A percentile compares a stretch with the other conserved stretches of the same genome.
Evolutionary conservation across 2,797 vertebrate genomes (phyloP).

Genomic region (Sebastes vulpes): DNA sequence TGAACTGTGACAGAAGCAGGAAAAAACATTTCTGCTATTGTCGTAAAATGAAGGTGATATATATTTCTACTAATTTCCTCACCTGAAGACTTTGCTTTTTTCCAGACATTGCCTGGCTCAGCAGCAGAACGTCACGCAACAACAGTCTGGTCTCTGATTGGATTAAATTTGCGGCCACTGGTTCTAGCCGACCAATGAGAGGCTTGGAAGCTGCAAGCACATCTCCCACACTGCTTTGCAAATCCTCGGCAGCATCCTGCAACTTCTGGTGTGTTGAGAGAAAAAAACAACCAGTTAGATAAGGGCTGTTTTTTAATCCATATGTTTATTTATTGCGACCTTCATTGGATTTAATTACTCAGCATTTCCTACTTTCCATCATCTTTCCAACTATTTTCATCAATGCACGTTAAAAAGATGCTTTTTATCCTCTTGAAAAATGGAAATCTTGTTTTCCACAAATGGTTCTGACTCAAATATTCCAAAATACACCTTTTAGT

Average conservation of each 20-base stretch:
- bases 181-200: conserved; percentile 61
- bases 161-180: conserved; percentile 55
- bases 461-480: background rate
- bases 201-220: conserved; percentile 68
- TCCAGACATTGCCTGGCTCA: conserved; percentile 51
- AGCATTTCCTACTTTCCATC: background rate
- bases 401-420: background rate
- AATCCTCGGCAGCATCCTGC: conserved; percentile 49
- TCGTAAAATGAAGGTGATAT: background rate
- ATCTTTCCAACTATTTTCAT: background rate
- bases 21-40: background rate
- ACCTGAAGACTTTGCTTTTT: conserved; percentile 76
- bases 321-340: background rate
- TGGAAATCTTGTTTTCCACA: background rate
- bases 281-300: conserved; percentile 25
- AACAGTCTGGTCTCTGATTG: conserved; percentile 75
- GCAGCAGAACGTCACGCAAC: conserved; percentile 64
- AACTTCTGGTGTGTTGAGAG: conserved; percentile 49
- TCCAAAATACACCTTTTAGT: background rate
- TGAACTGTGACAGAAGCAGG: background rate
- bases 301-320: background rate
- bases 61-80: background rate
- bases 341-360: background rate
- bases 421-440: background rate
- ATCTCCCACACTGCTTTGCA: conserved; percentile 54